phyloP scores from a whole-genome alignment of 1,140 invertebrate species.

The Saccostrea echinata region DNA sequence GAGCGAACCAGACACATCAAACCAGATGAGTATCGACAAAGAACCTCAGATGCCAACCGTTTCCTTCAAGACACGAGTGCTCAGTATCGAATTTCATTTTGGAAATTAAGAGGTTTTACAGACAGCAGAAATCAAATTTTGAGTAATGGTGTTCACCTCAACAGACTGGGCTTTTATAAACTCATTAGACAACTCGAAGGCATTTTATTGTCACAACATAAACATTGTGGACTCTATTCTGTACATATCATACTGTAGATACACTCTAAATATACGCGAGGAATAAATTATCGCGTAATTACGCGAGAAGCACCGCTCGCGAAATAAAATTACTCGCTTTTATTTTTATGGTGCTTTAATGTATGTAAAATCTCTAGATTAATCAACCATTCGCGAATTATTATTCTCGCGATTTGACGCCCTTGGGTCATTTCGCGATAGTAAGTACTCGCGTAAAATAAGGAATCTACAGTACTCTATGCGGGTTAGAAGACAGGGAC shows the following conservation, averaged over 20 bases:
- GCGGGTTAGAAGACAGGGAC: not conserved
- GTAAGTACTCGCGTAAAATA: too few relatives aligned
- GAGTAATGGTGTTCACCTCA: not conserved
- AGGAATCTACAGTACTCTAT: too few relatives aligned
- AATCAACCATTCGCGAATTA: too few relatives aligned
- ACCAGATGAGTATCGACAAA: not conserved
- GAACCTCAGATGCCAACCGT: not conserved
- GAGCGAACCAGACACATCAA: not conserved
- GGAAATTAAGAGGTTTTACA: conserved; percentile 7
- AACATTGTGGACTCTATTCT: not conserved
- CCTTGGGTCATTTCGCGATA: too few relatives aligned
- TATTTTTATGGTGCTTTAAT: too few relatives aligned
- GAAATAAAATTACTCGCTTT: too few relatives aligned
- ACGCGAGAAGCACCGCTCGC: too few relatives aligned
- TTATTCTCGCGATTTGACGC: too few relatives aligned
- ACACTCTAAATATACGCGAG: too few relatives aligned
- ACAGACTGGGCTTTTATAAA: conserved; percentile 1
- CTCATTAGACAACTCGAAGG: not conserved
- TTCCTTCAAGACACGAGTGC: not conserved
- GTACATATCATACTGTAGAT: too few relatives aligned
- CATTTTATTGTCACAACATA: not conserved
- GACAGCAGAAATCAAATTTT: not conserved
- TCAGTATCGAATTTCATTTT: not conserved
- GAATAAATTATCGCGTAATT: too few relatives aligned
- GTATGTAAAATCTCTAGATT: too few relatives aligned